phyloP scores from a whole-genome alignment of 2,888 invertebrate genomes.

The Lymantria monacha region DNA sequence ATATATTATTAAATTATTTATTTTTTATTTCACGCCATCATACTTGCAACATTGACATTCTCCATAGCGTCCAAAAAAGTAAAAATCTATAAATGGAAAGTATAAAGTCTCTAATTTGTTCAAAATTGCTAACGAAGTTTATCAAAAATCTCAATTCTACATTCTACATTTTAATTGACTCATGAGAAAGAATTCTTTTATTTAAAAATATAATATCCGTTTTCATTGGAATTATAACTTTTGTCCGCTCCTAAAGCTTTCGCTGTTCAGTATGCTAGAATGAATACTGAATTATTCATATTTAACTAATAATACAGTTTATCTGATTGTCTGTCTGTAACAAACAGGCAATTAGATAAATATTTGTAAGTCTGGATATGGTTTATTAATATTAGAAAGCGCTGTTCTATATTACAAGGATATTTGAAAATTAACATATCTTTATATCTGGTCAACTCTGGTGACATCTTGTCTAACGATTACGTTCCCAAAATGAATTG shows the following conservation, averaged over 20 bases:
- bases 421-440: no score
- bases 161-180: constrained; percentile 17
- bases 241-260: constrained; percentile 23
- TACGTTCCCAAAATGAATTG: no score
- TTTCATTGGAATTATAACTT: constrained; percentile 27
- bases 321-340: constrained; percentile 30
- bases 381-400: not conserved
- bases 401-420: not conserved
- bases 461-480: no score
- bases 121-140: no score
- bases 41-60: no score
- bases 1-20: no score
- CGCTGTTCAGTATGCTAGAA: constrained; percentile 40
- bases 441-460: no score
- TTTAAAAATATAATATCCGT: constrained; percentile 27
- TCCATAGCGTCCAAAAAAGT: no score
- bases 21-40: no score
- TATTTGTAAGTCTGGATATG: constrained; percentile 2
- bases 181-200: constrained; percentile 22
- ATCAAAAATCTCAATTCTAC: no score
- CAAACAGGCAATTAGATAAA: constrained; percentile 11
- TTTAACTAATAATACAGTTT: constrained; percentile 25
- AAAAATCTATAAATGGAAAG: no score
- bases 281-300: constrained; percentile 49
- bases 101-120: no score